Evolutionary conservation across 2,113 vertebrate genomes (phyloP).

Genomic region (Lepidothrix coronata): DNA sequence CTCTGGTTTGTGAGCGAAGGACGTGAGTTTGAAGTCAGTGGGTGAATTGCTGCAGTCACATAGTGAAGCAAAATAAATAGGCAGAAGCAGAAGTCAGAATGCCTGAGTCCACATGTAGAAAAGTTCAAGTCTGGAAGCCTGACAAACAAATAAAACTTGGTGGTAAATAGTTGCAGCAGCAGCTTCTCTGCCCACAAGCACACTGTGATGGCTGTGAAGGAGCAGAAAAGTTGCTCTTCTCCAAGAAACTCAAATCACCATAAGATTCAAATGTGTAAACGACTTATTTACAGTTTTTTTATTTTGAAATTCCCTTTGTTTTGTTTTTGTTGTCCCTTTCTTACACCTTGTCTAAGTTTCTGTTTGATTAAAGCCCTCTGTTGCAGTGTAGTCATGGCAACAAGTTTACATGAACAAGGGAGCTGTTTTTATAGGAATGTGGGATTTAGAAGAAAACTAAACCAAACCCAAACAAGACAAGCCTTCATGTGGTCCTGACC

Average conservation of each 20-base stretch:
- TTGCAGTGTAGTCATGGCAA: constrained; percentile 1
- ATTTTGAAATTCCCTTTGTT: background rate
- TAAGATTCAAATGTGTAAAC: background rate
- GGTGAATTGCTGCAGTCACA: background rate
- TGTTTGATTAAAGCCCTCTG: constrained; percentile 30
- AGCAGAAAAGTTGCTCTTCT: background rate
- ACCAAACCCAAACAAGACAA: background rate
- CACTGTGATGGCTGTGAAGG: background rate
- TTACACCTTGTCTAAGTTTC: constrained; percentile 19
- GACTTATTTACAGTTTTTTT: background rate
- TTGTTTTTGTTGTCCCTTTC: background rate
- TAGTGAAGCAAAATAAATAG: background rate
- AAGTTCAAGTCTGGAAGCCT: background rate
- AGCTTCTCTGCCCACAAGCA: background rate
- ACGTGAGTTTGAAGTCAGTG: background rate
- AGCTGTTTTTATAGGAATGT: constrained; percentile 6
- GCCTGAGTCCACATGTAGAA: background rate
- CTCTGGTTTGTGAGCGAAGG: background rate
- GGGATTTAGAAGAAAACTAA: background rate
- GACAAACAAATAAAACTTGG: background rate
- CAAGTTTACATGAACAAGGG: background rate
- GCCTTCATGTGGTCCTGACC: background rate
- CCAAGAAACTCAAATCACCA: background rate
- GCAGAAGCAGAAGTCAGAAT: background rate
- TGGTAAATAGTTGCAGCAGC: background rate